Conservation (phyloP, 2,888 invertebrate genomes). For the Thalpophila matura region DNA sequence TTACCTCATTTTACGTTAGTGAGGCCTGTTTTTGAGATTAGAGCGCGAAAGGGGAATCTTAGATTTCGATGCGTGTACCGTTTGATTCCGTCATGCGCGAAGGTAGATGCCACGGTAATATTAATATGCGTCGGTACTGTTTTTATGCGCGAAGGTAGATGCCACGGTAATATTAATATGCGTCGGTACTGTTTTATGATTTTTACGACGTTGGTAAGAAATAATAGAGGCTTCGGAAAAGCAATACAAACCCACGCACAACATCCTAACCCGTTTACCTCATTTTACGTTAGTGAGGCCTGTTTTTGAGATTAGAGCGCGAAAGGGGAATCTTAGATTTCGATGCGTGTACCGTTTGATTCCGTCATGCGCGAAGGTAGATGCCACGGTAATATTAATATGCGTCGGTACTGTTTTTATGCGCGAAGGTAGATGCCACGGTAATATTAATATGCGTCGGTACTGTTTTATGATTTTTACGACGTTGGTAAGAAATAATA, state of each 20-base stretch:
- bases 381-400: constrained; percentile 2
- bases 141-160: too few relatives aligned
- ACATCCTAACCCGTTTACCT: constrained; percentile 42
- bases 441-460: too few relatives aligned
- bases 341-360: constrained; percentile 10
- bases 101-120: constrained; percentile 1
- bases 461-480: too few relatives aligned
- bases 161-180: too few relatives aligned
- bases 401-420: too few relatives aligned
- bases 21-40: constrained; percentile 10
- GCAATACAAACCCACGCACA: constrained; percentile 26
- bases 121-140: too few relatives aligned
- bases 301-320: constrained; percentile 10
- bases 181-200: too few relatives aligned
- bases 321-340: constrained; percentile 15
- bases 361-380: constrained; percentile 13
- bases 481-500: too few relatives aligned
- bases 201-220: too few relatives aligned
- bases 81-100: constrained; percentile 19
- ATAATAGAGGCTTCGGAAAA: too few relatives aligned
- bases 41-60: constrained; percentile 9
- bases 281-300: constrained; percentile 14
- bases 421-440: too few relatives aligned
- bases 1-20: constrained; percentile 33
- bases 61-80: constrained; percentile 12